phyloP scores from a whole-genome alignment of 2,888 invertebrate species.

The Fragum whitleyi region DNA sequence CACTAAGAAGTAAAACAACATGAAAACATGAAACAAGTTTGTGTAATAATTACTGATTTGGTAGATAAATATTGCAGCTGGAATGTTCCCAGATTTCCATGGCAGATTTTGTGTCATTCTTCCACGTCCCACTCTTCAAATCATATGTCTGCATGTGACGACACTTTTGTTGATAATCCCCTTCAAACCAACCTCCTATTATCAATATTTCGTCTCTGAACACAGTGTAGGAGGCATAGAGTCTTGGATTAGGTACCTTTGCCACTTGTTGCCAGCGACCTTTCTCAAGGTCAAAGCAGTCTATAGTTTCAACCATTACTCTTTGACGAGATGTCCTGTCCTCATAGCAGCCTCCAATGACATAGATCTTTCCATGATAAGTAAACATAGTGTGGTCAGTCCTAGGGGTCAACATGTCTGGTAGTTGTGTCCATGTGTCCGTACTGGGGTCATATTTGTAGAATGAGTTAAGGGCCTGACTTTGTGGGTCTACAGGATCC shows the following conservation, averaged over 20 bases:
- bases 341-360: constrained; percentile 85
- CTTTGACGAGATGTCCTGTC: constrained; percentile 86
- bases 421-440: constrained; percentile 71
- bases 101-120: constrained; percentile 88
- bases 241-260: constrained; percentile 89
- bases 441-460: constrained; percentile 72
- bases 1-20: too few species aligned
- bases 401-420: constrained; percentile 74
- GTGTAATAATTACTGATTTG: constrained; percentile 80
- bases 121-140: constrained; percentile 88
- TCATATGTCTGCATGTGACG: constrained; percentile 90
- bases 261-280: constrained; percentile 89
- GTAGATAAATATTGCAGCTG: constrained; percentile 89
- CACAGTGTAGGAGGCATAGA: constrained; percentile 89
- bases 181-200: constrained; percentile 90
- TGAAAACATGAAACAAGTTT: too few species aligned
- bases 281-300: constrained; percentile 88
- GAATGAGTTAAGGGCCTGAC: constrained; percentile 86
- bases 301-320: constrained; percentile 88
- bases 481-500: constrained; percentile 84
- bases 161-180: constrained; percentile 89
- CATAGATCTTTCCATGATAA: constrained; percentile 70
- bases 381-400: constrained; percentile 81
- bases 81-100: constrained; percentile 91
- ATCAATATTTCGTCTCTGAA: constrained; percentile 89